phyloP scores from a whole-genome alignment of 2,888 invertebrate genomes.

The Aspidapion aeneum region DNA sequence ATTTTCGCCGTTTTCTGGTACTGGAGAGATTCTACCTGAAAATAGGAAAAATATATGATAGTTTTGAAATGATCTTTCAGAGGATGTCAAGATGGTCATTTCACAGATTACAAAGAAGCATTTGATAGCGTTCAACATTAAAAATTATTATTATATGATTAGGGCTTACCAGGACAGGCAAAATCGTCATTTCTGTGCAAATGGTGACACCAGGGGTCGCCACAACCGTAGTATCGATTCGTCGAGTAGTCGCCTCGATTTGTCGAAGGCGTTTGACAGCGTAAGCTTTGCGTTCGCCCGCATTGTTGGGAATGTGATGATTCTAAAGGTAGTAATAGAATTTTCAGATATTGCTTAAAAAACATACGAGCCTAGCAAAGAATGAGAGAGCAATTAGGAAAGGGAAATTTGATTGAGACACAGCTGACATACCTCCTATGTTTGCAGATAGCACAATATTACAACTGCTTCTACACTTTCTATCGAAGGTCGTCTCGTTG shows the following conservation, averaged over 20 bases:
- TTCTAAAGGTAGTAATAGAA: not conserved
- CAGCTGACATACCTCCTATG: slow-evolving; percentile 36
- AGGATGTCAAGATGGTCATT: too few species aligned
- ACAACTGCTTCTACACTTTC: slow-evolving; percentile 63
- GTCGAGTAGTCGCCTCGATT: slow-evolving; percentile 29
- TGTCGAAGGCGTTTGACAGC: slow-evolving; percentile 46
- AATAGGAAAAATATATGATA: not conserved
- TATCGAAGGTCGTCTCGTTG: slow-evolving; percentile 37
- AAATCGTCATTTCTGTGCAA: slow-evolving; percentile 37
- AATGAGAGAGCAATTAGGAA: too few species aligned
- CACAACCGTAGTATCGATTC: slow-evolving; percentile 42
- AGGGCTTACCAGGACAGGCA: slow-evolving; percentile 22
- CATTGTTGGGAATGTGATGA: slow-evolving; percentile 31
- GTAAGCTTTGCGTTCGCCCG: slow-evolving; percentile 46
- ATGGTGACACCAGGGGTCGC: slow-evolving; percentile 50
- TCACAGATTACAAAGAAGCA: too few species aligned
- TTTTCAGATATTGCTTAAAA: too few species aligned
- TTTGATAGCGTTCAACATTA: too few species aligned
- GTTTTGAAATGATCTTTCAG: too few species aligned
- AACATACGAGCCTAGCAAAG: too few species aligned
- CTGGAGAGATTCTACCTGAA: slow-evolving; percentile 40
- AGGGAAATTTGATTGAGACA: too few species aligned
- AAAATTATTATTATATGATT: too few species aligned
- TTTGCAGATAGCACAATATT: slow-evolving; percentile 61
- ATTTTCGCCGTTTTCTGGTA: slow-evolving; percentile 19